Conservation (phyloP, 2,888 invertebrate genomes). For the Chouioia cunea region DNA sequence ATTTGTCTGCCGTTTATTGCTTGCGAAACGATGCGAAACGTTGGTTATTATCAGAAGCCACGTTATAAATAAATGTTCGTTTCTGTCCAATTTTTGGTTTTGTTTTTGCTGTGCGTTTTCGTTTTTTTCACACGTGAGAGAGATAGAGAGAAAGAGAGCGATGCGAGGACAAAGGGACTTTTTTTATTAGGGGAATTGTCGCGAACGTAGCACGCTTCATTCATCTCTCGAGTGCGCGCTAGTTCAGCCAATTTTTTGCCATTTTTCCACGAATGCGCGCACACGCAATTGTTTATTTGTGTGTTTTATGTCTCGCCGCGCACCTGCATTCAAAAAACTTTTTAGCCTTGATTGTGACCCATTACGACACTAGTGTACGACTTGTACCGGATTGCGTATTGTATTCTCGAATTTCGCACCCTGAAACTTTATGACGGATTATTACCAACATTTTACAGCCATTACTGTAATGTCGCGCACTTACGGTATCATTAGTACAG, state of each 20-base stretch:
- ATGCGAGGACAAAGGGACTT: constrained; percentile 19
- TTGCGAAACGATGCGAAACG: constrained; percentile 28
- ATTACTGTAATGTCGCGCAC: too few relatives aligned
- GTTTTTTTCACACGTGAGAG: neutral
- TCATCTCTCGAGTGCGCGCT: neutral
- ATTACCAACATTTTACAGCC: too few relatives aligned
- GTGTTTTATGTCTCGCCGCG: too few relatives aligned
- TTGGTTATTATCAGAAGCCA: constrained; percentile 47
- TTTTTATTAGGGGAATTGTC: constrained; percentile 22
- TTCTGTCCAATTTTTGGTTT: neutral
- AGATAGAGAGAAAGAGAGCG: neutral
- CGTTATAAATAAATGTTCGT: constrained; percentile 48
- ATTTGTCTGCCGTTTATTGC: constrained; percentile 39
- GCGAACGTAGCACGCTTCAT: neutral
- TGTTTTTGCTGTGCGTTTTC: neutral
- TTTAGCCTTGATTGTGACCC: too few relatives aligned
- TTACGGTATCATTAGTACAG: too few relatives aligned
- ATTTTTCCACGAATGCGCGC: neutral
- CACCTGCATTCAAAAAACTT: constrained; percentile 1
- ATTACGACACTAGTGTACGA: too few relatives aligned
- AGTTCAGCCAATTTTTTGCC: constrained; percentile 6
- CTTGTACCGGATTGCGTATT: constrained; percentile 18
- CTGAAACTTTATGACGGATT: too few relatives aligned
- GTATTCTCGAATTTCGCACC: too few relatives aligned
- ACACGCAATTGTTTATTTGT: neutral